Evolutionary conservation across 2,888 invertebrate species (phyloP), one percentile per base, ranked within the genome.

Genomic region (Alsophila aescularia): DNA sequence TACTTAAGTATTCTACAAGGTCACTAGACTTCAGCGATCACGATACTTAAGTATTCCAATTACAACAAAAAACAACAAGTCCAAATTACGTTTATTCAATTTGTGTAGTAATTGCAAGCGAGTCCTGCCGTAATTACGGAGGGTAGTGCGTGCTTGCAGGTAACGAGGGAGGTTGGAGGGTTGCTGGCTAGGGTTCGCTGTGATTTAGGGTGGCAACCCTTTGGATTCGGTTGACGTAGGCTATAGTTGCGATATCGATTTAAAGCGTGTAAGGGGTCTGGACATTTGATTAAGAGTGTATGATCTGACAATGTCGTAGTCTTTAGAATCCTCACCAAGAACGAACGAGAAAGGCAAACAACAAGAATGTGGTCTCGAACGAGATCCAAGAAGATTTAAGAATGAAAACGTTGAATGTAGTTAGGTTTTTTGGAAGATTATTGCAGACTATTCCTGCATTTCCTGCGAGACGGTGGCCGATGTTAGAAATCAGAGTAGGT

Each of bases 71-170:
- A 52, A 50, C 42, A 45, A 44, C 42, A 40, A 57, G 54, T 57
- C 51, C 34, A 52, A 55, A 62, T 62, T 52, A 52, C 52, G 56
- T 64, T 43, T 60, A 60, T 65, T 63, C 56, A 66, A 66, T 66
- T 63, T 50, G 53, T 34, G 53, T 48, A 58, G 64, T 67, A 62
- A 65, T 67, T 65, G 65, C 63, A 58, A 49, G 52, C 61, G 56
- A 61, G 62, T 64, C 62, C 64, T 60, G 58, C 49, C 54, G 58
- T 64, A 62, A 67, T 64, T 63, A 43, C 45, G 55, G 43, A 58
- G 58, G 65, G 65, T 51, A 56, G 56, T 61, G 61, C 62, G 67
- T 64, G 62, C 66, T 52, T 57, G 63, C 59, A 60, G 64, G 64
- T 67, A 67, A 67, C 64, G 36, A 65, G 66, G 62, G 43, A 51